phyloP scores from a whole-genome alignment of 2,113 vertebrate species.

The Esox niger region DNA sequence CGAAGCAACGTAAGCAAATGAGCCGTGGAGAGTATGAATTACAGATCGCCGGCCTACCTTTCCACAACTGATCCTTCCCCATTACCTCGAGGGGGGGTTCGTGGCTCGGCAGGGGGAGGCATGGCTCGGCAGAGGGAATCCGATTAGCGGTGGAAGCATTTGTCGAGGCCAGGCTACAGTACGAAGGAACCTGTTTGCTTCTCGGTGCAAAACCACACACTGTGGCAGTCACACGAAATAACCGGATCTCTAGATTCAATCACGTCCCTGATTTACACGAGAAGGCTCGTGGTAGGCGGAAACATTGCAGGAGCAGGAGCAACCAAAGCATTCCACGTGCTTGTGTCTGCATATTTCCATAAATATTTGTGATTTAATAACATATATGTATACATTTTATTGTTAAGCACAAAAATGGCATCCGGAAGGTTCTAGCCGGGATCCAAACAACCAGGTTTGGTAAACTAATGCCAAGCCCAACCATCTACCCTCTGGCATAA shows the following conservation, averaged over 20 bases:
- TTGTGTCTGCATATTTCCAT: too few relatives aligned
- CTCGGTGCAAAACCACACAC: too few relatives aligned
- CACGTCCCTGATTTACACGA: too few relatives aligned
- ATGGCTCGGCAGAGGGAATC: slow-evolving; percentile 12
- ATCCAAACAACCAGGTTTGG: slow-evolving; percentile 49
- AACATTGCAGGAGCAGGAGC: too few relatives aligned
- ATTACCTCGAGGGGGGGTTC: slow-evolving; percentile 67
- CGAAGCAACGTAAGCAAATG: slow-evolving; percentile 79
- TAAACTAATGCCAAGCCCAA: slow-evolving; percentile 44
- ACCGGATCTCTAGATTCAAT: too few relatives aligned
- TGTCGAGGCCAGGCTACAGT: background rate
- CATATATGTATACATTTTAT: too few relatives aligned
- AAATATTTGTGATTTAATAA: too few relatives aligned
- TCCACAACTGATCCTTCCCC: slow-evolving; percentile 63
- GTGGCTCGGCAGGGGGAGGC: slow-evolving; percentile 19
- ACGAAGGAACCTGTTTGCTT: too few relatives aligned
- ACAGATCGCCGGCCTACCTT: slow-evolving; percentile 71
- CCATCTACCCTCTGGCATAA: slow-evolving; percentile 53
- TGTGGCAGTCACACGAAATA: too few relatives aligned
- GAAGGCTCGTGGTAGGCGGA: too few relatives aligned
- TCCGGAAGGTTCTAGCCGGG: background rate
- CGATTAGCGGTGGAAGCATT: slow-evolving; percentile 29
- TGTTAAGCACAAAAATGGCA: too few relatives aligned
- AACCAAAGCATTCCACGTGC: too few relatives aligned
- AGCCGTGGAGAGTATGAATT: slow-evolving; percentile 78